A percentile compares a stretch with the other conserved stretches of the same genome.
phyloP scores from a whole-genome alignment of 2,113 vertebrate genomes.

The Pituophis catenifer region DNA sequence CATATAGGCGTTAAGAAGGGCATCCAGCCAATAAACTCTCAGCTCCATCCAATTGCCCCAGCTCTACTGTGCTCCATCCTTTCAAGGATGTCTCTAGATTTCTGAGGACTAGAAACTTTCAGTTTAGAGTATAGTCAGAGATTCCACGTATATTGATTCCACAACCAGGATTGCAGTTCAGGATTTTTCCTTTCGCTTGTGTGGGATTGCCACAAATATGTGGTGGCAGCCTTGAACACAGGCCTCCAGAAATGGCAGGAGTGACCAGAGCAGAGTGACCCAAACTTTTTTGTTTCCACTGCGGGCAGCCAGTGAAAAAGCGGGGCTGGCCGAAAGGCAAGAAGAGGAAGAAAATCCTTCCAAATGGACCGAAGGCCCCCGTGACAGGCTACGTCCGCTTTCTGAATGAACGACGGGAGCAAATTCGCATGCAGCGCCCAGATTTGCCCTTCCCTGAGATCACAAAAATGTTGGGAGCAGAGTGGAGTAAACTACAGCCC shows the following conservation, averaged over 20 bases:
- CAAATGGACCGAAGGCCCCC: conserved; percentile 94
- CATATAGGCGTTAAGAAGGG: neutral
- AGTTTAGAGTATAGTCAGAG: neutral
- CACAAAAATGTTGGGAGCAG: conserved; percentile 92
- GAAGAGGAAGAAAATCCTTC: conserved; percentile 97
- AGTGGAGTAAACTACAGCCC: conserved; percentile 91
- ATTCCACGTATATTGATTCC: too few species aligned
- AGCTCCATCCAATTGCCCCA: neutral
- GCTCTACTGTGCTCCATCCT: neutral
- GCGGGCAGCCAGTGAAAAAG: conserved; percentile 86
- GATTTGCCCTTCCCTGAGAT: conserved; percentile 96
- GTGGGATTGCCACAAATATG: neutral
- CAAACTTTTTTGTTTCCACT: fast-evolving
- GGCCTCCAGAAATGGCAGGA: fast-evolving
- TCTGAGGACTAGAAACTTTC: neutral
- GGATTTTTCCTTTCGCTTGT: neutral
- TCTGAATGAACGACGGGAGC: conserved; percentile 89
- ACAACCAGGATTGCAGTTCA: too few species aligned
- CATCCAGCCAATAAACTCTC: neutral
- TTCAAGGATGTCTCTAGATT: neutral
- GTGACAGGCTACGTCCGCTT: conserved; percentile 94
- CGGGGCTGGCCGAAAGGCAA: conserved; percentile 97
- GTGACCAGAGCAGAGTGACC: fast-evolving
- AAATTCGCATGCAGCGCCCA: conserved; percentile 87
- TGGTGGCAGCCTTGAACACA: neutral